Evolutionary conservation across 2,113 vertebrate genomes (phyloP), one percentile per base, ranked within the genome.

Genomic region (Recurvirostra avosetta): DNA sequence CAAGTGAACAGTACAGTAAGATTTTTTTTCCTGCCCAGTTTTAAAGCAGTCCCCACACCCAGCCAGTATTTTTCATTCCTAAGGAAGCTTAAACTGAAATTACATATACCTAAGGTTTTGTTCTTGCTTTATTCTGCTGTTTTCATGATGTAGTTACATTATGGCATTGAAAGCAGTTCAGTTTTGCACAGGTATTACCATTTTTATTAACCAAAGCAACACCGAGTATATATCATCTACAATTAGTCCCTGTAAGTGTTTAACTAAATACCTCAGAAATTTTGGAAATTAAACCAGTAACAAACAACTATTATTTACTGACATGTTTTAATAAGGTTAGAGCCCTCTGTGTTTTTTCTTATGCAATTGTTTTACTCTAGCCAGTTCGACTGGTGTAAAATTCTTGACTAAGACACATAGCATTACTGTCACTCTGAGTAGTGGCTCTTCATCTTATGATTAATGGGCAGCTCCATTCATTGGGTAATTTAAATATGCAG

Each of bases 241-340:
- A 87, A 80, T 93, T 93, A 93, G 49, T 36, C 70, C 36, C 68
- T 6, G 0, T 40, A 86, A 93, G 53, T 72, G 27, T 91, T 92
- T 86, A 90, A 90, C 74, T 92, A 88, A 91, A 90, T n/a, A 92
- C 53, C 63, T 81, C 59, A 40, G 63, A 97, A 93, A 88, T 86
- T 83, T 75, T 47, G 16, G 38, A 92, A 95, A 94, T 92, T 74
- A 90, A 90, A 86, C 32, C 71, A 91, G 59, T 38, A 95, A 74
- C 43, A 88, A 94, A 80, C 58, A 91, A 41, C 83, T 94, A 94
- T 88, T 94, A 93, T 86, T 97, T 96, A 93, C 86, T 86, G 88
- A 74, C 77, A 79, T 20, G 12, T 47, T 96, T 95, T 96, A 96
- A 96, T 86, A 90, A 75, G 58, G 74, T 97, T 97, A 97, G 70